phyloP scores from a whole-genome alignment of 2,888 invertebrate species.

The Deroplatys truncata region DNA sequence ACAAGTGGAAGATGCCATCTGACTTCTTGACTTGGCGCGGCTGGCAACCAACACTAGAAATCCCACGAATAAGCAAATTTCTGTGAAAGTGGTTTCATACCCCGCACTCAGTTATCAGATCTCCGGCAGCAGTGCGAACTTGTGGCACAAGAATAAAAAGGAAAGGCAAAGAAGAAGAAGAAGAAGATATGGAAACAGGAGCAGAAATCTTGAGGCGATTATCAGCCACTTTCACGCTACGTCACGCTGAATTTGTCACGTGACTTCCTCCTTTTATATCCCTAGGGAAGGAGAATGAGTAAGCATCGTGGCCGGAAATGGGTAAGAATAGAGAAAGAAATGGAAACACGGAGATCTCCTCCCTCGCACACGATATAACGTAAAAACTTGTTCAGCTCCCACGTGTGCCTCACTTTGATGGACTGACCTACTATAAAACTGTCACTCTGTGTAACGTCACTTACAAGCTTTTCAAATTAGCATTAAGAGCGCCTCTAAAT shows the following conservation, averaged over 20 bases:
- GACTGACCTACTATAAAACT: background rate
- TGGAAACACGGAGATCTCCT: background rate
- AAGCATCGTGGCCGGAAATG: background rate
- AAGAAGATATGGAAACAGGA: background rate
- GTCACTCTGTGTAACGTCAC: background rate
- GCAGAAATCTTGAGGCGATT: constrained; percentile 8
- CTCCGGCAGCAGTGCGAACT: background rate
- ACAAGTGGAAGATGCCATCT: background rate
- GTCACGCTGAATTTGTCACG: constrained; percentile 18
- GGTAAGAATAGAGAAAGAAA: background rate
- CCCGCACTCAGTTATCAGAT: background rate
- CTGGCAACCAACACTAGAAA: background rate
- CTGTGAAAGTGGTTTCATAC: background rate
- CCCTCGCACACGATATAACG: background rate
- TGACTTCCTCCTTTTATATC: constrained; percentile 13
- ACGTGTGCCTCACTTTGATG: background rate
- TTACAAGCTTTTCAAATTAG: background rate
- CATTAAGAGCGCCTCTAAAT: too few species aligned
- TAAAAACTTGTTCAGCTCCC: background rate
- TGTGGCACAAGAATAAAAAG: background rate
- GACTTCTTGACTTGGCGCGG: background rate
- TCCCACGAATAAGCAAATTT: background rate
- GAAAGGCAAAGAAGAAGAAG: background rate
- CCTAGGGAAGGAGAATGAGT: background rate
- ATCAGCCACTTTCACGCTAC: constrained; percentile 22